Evolutionary conservation across 2,113 vertebrate genomes (phyloP).

Genomic region (Lasiurus cinereus): DNA sequence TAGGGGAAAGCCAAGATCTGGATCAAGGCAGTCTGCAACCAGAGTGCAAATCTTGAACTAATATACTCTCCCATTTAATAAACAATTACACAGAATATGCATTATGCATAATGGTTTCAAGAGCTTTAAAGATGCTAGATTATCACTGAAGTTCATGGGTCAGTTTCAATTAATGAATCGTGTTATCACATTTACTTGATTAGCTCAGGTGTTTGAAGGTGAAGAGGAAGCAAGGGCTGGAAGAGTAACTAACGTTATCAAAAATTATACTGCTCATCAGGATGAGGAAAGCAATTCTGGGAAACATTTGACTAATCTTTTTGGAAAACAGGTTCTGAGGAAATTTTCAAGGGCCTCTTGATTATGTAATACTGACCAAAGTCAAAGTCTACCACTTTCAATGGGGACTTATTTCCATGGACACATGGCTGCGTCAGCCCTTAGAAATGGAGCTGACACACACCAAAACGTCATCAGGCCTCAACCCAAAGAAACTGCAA

Average conservation of each 20-base stretch:
- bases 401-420: background rate
- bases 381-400: background rate
- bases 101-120: background rate
- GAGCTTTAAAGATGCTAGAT: background rate
- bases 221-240: background rate
- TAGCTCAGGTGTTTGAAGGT: background rate
- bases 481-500: background rate
- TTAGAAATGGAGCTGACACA: background rate
- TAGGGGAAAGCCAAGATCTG: background rate
- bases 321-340: conserved; percentile 24
- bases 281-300: background rate
- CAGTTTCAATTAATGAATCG: background rate
- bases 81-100: background rate
- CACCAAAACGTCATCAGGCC: background rate
- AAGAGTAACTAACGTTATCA: background rate
- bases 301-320: background rate
- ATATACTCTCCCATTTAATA: background rate
- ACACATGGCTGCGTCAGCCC: background rate
- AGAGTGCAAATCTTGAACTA: background rate
- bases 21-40: background rate
- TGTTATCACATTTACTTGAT: background rate
- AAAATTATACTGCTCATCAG: background rate
- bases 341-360: background rate
- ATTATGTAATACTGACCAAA: background rate
- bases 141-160: background rate